Percentiles rank a stretch among this genome's conserved stretches.
Conservation (phyloP, 2,888 invertebrate species). For the Neoaliturus tenellus region DNA sequence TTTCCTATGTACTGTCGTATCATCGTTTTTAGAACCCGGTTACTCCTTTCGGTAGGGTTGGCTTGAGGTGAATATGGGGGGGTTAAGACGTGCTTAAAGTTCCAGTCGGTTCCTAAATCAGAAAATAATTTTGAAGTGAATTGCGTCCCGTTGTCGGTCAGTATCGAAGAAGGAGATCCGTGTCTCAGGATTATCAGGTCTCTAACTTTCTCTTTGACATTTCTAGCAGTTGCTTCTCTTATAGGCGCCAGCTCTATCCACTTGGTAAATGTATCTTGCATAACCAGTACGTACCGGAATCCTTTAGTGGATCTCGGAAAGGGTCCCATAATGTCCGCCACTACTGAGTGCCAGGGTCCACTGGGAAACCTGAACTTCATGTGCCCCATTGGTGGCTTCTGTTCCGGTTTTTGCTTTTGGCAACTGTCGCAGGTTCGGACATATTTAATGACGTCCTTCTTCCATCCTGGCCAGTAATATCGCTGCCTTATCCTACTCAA, state of each 20-base stretch:
- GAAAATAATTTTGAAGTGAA: conserved; percentile 61
- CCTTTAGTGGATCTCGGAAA: not conserved
- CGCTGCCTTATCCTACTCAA: not conserved
- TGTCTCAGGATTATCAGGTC: not conserved
- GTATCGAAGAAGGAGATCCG: conserved; percentile 60
- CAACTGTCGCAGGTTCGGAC: not conserved
- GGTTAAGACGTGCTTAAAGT: conserved; percentile 62
- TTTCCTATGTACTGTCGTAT: conserved; percentile 66
- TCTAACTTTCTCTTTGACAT: not conserved
- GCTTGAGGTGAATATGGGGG: conserved; percentile 68
- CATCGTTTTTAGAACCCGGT: conserved; percentile 68
- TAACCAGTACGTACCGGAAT: not conserved
- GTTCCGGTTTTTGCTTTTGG: conserved; percentile 1
- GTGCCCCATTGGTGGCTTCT: not conserved
- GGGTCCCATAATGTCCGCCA: not conserved
- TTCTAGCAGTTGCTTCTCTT: not conserved
- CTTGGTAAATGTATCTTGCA: not conserved
- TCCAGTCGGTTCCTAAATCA: conserved; percentile 11
- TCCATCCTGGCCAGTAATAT: conserved; percentile 1
- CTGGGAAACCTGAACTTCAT: not conserved
- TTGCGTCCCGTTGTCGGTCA: conserved; percentile 67
- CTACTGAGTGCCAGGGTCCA: not conserved
- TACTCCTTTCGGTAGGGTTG: conserved; percentile 69
- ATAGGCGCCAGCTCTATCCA: not conserved
- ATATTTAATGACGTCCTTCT: not conserved